A percentile compares a stretch with the other conserved stretches of the same genome.
Conservation (phyloP, 2,113 vertebrate genomes). For the Nettapus auritus region DNA sequence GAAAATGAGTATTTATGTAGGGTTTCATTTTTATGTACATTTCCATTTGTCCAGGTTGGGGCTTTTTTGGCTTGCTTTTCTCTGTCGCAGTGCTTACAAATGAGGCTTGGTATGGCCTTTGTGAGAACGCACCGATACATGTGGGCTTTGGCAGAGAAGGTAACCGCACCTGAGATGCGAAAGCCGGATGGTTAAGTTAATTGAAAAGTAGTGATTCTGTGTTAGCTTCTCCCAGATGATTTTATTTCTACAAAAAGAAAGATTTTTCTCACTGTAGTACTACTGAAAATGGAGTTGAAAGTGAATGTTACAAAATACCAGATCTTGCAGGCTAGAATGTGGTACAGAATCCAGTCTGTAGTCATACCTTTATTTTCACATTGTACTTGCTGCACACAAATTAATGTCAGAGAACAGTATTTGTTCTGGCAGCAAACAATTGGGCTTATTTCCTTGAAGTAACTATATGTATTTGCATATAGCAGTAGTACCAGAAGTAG, state of each 20-base stretch:
- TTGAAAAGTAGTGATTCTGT: constrained; percentile 13
- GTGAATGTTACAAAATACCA: not conserved
- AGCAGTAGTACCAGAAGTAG: not conserved
- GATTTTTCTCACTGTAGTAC: not conserved
- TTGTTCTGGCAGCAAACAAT: not conserved
- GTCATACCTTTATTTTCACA: not conserved
- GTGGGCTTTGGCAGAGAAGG: not conserved
- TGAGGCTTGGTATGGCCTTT: not conserved
- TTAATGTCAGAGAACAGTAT: not conserved
- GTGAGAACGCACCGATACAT: not conserved
- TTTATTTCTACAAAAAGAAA: constrained; percentile 12
- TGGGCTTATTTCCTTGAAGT: not conserved
- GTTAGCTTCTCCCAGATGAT: constrained; percentile 28
- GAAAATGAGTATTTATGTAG: not conserved
- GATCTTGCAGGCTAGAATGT: not conserved
- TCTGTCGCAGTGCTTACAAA: not conserved
- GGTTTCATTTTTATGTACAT: not conserved
- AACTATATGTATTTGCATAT: not conserved
- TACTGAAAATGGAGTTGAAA: constrained; percentile 20
- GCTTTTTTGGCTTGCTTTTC: not conserved
- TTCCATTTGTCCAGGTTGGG: not conserved
- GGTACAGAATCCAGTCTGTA: not conserved
- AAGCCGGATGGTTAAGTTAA: not conserved
- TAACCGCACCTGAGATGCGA: constrained; percentile 12
- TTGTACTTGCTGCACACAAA: not conserved